phyloP scores from a whole-genome alignment of 2,888 invertebrate species.

The Pogonocherus hispidulus region DNA sequence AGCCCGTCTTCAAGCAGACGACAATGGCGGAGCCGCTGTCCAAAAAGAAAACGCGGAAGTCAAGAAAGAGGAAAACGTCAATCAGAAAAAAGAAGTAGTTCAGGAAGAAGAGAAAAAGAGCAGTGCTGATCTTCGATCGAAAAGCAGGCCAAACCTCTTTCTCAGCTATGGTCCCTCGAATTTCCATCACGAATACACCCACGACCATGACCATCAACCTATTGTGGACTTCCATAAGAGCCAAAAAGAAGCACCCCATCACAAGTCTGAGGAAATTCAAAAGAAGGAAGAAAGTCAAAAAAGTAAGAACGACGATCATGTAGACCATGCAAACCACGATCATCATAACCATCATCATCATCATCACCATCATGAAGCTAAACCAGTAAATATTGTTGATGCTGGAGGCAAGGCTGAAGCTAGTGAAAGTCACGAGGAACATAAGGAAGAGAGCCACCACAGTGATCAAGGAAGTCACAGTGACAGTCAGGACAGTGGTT shows the following conservation, averaged over 20 bases:
- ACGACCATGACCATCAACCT: background rate
- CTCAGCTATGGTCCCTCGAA: background rate
- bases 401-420: background rate
- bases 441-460: background rate
- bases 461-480: background rate
- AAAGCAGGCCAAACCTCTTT: background rate
- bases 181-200: background rate
- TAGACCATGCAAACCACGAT: background rate
- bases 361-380: background rate
- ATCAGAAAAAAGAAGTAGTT: background rate
- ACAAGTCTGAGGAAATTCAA: background rate
- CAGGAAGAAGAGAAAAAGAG: background rate
- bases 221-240: background rate
- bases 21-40: constrained; percentile 24
- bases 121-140: background rate
- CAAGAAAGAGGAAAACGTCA: constrained; percentile 18
- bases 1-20: constrained; percentile 25
- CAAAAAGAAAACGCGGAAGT: constrained; percentile 28
- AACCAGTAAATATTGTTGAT: background rate
- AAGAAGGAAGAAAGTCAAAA: background rate
- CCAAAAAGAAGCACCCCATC: background rate
- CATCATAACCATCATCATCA: background rate
- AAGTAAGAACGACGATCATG: background rate
- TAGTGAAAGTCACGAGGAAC: background rate
- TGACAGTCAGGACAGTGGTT: background rate